A percentile compares a stretch with the other conserved stretches of the same genome.
These are phyloP conservation scores for Diloba caeruleocephala DNA, from an alignment of 2,888 invertebrate genomes.

Conservation along the genomic window DNA sequence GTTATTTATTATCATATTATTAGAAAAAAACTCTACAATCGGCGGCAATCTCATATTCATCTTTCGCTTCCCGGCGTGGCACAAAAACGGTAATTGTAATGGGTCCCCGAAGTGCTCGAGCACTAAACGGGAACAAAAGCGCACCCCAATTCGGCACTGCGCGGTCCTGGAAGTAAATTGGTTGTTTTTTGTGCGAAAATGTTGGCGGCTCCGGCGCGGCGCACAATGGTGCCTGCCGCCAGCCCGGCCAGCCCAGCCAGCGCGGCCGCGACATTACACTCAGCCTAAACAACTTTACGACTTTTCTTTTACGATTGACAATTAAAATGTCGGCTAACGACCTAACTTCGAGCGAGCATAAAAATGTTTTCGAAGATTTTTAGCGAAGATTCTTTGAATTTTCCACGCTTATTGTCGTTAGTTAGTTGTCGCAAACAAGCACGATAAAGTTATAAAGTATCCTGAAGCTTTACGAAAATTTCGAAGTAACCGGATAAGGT, in stretches of 20 bases:
- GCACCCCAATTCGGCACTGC: conserved; percentile 59
- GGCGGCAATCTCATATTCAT: conserved; percentile 58
- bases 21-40: conserved; percentile 51
- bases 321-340: conserved; percentile 67
- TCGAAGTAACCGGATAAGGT: conserved; percentile 13
- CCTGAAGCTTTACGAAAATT: conserved; percentile 13
- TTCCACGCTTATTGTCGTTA: conserved; percentile 29
- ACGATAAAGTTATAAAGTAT: conserved; percentile 34
- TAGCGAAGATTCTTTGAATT: conserved; percentile 37
- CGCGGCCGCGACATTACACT: conserved; percentile 36
- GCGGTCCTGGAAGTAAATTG: conserved; percentile 62
- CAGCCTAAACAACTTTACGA: conserved; percentile 64
- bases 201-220: conserved; percentile 36
- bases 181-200: conserved; percentile 70
- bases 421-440: conserved; percentile 27
- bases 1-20: conserved; percentile 53
- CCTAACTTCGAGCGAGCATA: conserved; percentile 57
- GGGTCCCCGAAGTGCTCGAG: conserved; percentile 63
- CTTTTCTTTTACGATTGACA: conserved; percentile 67
- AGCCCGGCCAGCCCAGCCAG: conserved; percentile 16
- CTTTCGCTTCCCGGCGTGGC: conserved; percentile 56
- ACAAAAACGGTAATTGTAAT: conserved; percentile 69
- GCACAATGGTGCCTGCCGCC: conserved; percentile 53
- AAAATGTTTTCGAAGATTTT: conserved; percentile 59
- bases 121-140: conserved; percentile 64